phyloP scores from a whole-genome alignment of 1,140 invertebrate species.

The Dinoponera quadriceps region DNA sequence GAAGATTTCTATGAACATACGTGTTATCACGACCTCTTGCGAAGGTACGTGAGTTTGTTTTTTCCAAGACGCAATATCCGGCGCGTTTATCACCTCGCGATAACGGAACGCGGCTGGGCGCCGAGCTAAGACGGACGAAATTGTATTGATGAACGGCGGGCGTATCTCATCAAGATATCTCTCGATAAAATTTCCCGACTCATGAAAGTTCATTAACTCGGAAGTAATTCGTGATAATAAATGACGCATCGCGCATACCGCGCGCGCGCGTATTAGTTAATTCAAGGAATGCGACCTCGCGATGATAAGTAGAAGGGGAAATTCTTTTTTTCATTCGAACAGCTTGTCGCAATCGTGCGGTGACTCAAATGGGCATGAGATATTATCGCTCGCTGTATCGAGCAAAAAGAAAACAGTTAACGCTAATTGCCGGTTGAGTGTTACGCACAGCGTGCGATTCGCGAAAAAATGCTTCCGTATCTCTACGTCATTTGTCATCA shows the following conservation, averaged over 20 bases:
- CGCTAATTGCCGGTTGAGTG: too few relatives aligned
- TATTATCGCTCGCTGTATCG: too few relatives aligned
- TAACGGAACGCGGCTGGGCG: not conserved
- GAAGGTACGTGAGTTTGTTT: not conserved
- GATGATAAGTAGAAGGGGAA: not conserved
- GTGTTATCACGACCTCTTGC: conserved; percentile 12
- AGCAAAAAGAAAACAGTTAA: too few relatives aligned
- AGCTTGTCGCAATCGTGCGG: not conserved
- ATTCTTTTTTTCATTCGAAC: not conserved
- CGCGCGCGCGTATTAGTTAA: not conserved
- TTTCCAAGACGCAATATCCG: not conserved
- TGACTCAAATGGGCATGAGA: not conserved
- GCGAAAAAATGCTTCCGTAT: not conserved
- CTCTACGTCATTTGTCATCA: not conserved
- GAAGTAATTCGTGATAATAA: not conserved
- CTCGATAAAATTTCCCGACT: not conserved
- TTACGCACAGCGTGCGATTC: too few relatives aligned
- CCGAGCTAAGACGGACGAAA: not conserved
- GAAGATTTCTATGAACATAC: not conserved
- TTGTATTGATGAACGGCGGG: not conserved
- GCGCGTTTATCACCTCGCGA: conserved; percentile 8
- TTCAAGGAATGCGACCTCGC: not conserved
- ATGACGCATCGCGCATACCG: not conserved
- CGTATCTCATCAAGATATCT: not conserved
- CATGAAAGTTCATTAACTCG: not conserved